phyloP scores from a whole-genome alignment of 2,797 vertebrate genomes.

The Aulostomus chinensis region DNA sequence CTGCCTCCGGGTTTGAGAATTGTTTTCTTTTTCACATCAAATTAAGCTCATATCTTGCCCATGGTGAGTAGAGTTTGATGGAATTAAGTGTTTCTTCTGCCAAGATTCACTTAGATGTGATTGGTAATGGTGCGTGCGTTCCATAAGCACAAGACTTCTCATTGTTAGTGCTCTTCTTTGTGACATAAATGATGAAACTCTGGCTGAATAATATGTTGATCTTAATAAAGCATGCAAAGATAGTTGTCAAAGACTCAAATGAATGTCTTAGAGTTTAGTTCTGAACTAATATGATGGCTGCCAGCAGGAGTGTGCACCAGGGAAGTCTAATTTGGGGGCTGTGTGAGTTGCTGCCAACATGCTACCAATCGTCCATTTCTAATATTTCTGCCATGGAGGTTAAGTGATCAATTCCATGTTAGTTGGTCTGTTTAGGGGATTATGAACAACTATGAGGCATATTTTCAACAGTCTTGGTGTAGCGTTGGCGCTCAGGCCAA shows the following conservation, averaged over 20 bases:
- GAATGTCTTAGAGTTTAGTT: conserved; percentile 14
- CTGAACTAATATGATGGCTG: conserved; percentile 2
- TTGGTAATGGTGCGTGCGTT: conserved; percentile 25
- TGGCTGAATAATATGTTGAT: conserved; percentile 30
- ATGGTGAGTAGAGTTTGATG: conserved; percentile 18
- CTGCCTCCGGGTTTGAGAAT: no score
- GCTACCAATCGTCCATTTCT: conserved; percentile 2
- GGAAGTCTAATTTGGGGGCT: background rate
- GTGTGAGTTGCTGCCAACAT: background rate
- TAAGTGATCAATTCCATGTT: no score
- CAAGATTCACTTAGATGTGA: conserved; percentile 37
- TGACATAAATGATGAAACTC: conserved; percentile 22
- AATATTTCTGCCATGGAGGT: no score
- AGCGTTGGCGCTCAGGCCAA: no score
- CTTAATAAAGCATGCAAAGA: background rate
- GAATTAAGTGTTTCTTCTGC: conserved; percentile 18
- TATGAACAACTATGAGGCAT: no score
- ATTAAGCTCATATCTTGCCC: conserved; percentile 18
- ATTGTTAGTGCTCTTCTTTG: conserved; percentile 16
- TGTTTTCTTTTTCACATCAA: conserved; percentile 17
- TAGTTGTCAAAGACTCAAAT: conserved; percentile 6
- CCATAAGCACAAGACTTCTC: conserved; percentile 16
- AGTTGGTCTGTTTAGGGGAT: no score
- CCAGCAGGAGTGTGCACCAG: background rate
- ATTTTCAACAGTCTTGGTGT: no score